Base-by-base conservation (phyloP, 2,888 invertebrate genomes). In the Troides oblongomaculatus region DNA sequence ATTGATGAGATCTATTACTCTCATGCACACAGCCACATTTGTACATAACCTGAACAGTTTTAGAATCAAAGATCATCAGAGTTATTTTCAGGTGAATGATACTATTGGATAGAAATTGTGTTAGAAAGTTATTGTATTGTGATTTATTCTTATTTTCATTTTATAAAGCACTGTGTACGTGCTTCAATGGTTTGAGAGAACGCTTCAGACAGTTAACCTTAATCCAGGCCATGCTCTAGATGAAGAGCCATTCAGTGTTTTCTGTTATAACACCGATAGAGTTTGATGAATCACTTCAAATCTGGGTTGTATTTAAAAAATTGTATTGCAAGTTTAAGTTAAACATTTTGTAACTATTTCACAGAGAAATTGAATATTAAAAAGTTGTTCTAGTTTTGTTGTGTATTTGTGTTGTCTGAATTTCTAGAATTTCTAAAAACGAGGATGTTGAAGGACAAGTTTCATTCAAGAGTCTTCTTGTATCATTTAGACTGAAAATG, bases 221-320 rank as follows among this genome's bases (percentile, higher is more conserved):
- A 59, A 59, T 17, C 18, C 21, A 43, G 65, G 58, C 46, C 65
- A 43, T 46, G 65, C 46, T 59, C 65, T 43, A 65, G 59, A 58
- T 59, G 50, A 2, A 46, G 39, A 56, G 18, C 43, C n/a, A n/a
- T 59, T 58, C 58, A 39, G 36, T 17, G 14, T 18, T 36, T 57
- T 23, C 36, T 21, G 30, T 63, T 53, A 59, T 59, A 30, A 63
- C 30, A 64, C n/a, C 43, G 39, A 58, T 36, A 64, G 57, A 17
- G 39, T 39, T 64, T 21, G 46, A 59, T 65, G 65, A 59, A 10
- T 58, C 59, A 39, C 60, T 60, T 39, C 17, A 60, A 39, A 60
- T 18, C 36, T 36, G 2, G 17, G 14, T 50, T 50, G 50, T 50
- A 50, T 12, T 50, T 50, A 50, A 50, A 50, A 30, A 1, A 50